phyloP scores from a whole-genome alignment of 1,140 invertebrate species.

The Matsumurasca onukii region DNA sequence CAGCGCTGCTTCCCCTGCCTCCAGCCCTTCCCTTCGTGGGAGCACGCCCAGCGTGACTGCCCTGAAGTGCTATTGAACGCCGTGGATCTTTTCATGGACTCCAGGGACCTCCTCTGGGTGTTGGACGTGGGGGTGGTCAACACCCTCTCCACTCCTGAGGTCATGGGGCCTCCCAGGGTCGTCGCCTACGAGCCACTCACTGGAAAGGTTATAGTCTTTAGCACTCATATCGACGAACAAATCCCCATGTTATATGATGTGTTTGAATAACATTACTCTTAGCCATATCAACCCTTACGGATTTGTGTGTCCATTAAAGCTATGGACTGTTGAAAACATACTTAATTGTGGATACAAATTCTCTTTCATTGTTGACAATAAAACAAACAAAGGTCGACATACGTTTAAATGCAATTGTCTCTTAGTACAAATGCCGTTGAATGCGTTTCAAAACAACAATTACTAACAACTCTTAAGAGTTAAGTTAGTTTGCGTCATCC shows the following conservation, averaged over 20 bases:
- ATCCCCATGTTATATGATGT: conserved; percentile 10
- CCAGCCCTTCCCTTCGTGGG: conserved; percentile 62
- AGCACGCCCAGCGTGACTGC: conserved; percentile 62
- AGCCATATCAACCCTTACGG: neutral
- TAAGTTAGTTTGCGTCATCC: no score
- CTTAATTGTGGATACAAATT: no score
- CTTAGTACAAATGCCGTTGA: no score
- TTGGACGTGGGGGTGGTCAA: conserved; percentile 66
- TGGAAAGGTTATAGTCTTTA: conserved; percentile 50
- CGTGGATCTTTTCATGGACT: conserved; percentile 59
- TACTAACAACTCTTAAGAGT: no score
- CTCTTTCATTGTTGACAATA: no score
- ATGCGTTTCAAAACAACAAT: no score
- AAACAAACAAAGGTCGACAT: no score
- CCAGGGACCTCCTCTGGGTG: conserved; percentile 63
- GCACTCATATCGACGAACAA: neutral
- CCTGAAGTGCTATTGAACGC: conserved; percentile 62
- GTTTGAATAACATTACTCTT: neutral
- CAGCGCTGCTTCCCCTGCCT: conserved; percentile 51
- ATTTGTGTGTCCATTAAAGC: neutral
- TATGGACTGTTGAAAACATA: no score
- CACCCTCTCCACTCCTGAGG: conserved; percentile 60
- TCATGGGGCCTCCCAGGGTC: conserved; percentile 64
- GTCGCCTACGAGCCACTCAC: conserved; percentile 60
- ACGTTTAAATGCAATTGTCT: no score